A percentile compares a stretch with the other conserved stretches of the same genome.
These are phyloP conservation scores for Coelopa pilipes DNA, from an alignment of 2,888 invertebrate genomes.

Conservation along the genomic window DNA sequence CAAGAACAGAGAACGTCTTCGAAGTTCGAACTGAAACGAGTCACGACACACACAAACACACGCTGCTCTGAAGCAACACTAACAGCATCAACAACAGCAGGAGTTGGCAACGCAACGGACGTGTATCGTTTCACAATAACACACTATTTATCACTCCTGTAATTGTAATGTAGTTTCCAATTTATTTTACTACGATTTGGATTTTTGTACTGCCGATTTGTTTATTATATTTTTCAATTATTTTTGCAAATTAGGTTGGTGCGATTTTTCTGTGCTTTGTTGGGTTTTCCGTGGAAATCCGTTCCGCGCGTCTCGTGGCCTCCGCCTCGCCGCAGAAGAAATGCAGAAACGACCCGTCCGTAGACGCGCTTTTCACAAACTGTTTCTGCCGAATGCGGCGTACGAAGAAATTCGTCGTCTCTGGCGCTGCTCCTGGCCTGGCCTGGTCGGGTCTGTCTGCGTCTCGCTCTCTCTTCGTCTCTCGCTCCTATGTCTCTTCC, in stretches of 20 bases:
- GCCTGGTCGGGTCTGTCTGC: too few species aligned
- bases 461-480: too few species aligned
- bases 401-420: slow-evolving; percentile 12
- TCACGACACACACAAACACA: neutral
- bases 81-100: slow-evolving; percentile 4
- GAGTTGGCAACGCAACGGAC: neutral
- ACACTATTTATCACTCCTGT: neutral
- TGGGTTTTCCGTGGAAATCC: neutral
- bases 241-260: neutral
- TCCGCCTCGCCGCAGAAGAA: neutral
- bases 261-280: neutral
- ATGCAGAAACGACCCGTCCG: slow-evolving; percentile 30
- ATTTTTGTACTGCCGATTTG: too few species aligned
- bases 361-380: slow-evolving; percentile 37
- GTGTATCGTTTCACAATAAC: neutral
- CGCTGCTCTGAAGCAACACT: neutral
- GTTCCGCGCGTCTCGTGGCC: neutral
- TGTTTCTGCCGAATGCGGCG: slow-evolving; percentile 31
- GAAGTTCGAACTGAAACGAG: neutral
- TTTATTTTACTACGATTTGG: too few species aligned
- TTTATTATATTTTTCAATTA: neutral
- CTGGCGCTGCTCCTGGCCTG: neutral
- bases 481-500: too few species aligned
- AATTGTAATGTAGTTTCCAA: too few species aligned
- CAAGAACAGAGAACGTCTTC: neutral